Evolutionary conservation across 2,113 vertebrate genomes (phyloP), one percentile per base, ranked within the genome.

Genomic region (Neomonachus schauinslandi): DNA sequence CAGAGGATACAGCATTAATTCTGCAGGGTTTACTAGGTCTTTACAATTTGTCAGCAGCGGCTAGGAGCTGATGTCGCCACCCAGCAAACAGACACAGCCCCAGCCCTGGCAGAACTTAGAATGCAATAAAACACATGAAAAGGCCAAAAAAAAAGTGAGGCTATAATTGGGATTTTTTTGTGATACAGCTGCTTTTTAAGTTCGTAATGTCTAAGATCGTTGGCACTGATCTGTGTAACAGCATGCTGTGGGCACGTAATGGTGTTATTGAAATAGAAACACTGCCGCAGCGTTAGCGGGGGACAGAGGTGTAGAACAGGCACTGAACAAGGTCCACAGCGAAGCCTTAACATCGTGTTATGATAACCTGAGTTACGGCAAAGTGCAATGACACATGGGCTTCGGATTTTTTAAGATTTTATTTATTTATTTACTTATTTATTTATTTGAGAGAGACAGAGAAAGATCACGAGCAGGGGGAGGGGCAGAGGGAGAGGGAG

Each of bases 1-100:
- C 28, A 5, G 74, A 22, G 0, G 0, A 14, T 5, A 0, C 1
- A 2, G 15, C 7, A 0, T 4, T 16, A 4, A 33, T 9, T 36
- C 55, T 49, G 19, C 14, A 11, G 11, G 7, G 7, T 28, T 18
- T 9, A 6, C 65, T 6, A 1, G 7, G 33, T 21, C 0, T n/a
- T n/a, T 9, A 2, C 26, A 4, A 8, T 55, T 18, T 21, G 86
- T 76, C 92, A 26, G 36, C 19, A 0, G 5, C 15, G 1, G 15
- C 19, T 46, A 2, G 24, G n/a, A 31, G 53, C 28, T 6, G 28
- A 28, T 0, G 5, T 10, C 9, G 2, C 69, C 2, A 18, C 46
- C 7, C 4, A 51, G 31, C 59, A 5, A 1, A 42, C 15, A 67
- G 21, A 11, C 7, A 2, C 0, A 8, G 15, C 7, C 24, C 65